Percentiles rank a stretch among this genome's conserved stretches.
Conservation (phyloP, 2,113 vertebrate species). For the Ammodytes marinus region DNA sequence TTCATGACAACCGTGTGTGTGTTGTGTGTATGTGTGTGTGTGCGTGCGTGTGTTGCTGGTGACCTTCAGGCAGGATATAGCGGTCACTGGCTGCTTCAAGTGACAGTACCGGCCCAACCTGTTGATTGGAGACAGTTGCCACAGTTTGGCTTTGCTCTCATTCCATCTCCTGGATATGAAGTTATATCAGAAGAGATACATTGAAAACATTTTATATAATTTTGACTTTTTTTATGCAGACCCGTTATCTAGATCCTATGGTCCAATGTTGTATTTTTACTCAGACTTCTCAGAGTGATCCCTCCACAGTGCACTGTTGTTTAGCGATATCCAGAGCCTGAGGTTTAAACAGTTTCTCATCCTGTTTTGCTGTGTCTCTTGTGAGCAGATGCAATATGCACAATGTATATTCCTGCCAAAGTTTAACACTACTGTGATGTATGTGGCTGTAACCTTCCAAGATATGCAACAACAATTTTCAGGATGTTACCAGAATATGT, state of each 20-base stretch:
- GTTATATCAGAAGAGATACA: slow-evolving; percentile 4
- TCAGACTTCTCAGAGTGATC: neutral
- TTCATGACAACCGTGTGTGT: too few species aligned
- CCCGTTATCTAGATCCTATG: neutral
- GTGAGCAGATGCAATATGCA: too few species aligned
- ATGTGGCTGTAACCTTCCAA: too few species aligned
- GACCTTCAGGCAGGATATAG: slow-evolving; percentile 5
- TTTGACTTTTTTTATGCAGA: neutral
- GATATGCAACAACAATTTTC: too few species aligned
- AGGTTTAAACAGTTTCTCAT: too few species aligned
- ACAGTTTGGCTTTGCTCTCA: slow-evolving; percentile 1
- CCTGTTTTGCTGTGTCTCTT: too few species aligned
- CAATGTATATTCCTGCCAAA: too few species aligned
- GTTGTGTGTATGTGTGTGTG: neutral
- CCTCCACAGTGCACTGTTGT: neutral
- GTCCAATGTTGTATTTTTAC: neutral
- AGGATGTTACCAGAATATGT: too few species aligned
- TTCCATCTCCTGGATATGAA: neutral
- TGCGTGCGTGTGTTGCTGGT: neutral
- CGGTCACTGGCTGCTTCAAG: slow-evolving; percentile 15
- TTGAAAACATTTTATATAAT: neutral
- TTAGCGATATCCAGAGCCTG: too few species aligned
- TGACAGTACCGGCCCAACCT: slow-evolving; percentile 18
- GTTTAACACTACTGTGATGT: too few species aligned
- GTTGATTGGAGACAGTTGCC: slow-evolving; percentile 38